These are phyloP conservation scores for Iguana delicatissima DNA, from an alignment of 2,797 vertebrate species.

Conservation along the genomic window DNA sequence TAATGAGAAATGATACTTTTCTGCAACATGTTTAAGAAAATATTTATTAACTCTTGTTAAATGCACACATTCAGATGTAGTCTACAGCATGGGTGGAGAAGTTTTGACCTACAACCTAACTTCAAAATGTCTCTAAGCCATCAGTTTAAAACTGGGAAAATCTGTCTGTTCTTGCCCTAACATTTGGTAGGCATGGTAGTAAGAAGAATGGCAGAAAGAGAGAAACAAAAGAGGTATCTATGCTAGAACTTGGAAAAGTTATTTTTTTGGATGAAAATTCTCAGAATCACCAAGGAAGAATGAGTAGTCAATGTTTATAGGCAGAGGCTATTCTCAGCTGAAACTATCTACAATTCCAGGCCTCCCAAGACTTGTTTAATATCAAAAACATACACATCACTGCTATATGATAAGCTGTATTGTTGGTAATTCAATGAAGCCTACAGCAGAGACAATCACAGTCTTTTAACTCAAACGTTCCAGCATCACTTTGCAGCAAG, in stretches of 20 bases:
- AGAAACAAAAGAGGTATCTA: background rate
- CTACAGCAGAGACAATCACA: too few species aligned
- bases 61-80: background rate
- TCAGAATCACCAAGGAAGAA: background rate
- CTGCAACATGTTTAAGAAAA: background rate
- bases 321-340: too few species aligned
- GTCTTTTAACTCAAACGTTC: too few species aligned
- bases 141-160: background rate
- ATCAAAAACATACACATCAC: too few species aligned
- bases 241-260: too few species aligned
- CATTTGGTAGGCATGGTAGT: background rate
- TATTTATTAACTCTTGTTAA: background rate
- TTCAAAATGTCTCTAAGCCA: background rate
- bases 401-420: too few species aligned
- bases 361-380: too few species aligned
- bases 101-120: background rate
- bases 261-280: too few species aligned
- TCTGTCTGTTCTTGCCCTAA: background rate
- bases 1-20: background rate
- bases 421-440: too few species aligned
- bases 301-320: too few species aligned
- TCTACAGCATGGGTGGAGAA: background rate
- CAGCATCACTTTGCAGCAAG: too few species aligned
- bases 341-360: too few species aligned
- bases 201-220: background rate